Evolutionary conservation across 2,888 invertebrate species (phyloP).

Genomic region (Rambutsinella grinnellia): DNA sequence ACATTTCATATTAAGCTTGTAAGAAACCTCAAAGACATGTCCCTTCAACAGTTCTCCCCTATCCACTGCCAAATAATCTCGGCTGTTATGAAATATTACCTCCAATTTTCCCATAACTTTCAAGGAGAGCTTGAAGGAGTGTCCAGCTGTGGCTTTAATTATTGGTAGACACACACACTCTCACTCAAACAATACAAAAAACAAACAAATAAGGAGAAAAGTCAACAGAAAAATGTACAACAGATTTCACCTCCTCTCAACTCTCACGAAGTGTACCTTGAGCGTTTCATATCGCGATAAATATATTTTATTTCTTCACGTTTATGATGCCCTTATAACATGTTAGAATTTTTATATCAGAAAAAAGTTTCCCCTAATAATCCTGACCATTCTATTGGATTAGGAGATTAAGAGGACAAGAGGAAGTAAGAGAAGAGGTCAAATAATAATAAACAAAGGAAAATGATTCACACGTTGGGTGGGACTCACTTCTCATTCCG

Average conservation of each 20-base stretch:
- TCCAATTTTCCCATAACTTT: conserved; percentile 37
- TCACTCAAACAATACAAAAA: background rate
- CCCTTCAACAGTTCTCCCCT: background rate
- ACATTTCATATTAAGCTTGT: background rate
- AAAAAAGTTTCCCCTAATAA: background rate
- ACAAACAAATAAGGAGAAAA: conserved; percentile 19
- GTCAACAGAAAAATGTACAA: conserved; percentile 10
- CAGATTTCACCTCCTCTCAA: conserved; percentile 1
- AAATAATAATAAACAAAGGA: background rate
- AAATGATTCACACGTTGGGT: conserved; percentile 30
- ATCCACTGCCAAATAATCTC: background rate
- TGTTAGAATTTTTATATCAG: no score
- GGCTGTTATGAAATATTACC: conserved; percentile 32
- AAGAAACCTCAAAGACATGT: background rate
- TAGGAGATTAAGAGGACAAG: background rate
- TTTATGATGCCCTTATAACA: no score
- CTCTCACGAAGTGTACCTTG: no score
- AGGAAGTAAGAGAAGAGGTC: background rate
- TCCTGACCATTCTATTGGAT: background rate
- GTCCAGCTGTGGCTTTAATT: conserved; percentile 54
- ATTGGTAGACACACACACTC: conserved; percentile 14
- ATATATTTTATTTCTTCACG: no score
- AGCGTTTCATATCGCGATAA: no score
- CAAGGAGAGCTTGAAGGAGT: conserved; percentile 43
- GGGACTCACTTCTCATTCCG: conserved; percentile 20